phyloP scores from a whole-genome alignment of 2,797 vertebrate species.

The Carcharodon carcharias region DNA sequence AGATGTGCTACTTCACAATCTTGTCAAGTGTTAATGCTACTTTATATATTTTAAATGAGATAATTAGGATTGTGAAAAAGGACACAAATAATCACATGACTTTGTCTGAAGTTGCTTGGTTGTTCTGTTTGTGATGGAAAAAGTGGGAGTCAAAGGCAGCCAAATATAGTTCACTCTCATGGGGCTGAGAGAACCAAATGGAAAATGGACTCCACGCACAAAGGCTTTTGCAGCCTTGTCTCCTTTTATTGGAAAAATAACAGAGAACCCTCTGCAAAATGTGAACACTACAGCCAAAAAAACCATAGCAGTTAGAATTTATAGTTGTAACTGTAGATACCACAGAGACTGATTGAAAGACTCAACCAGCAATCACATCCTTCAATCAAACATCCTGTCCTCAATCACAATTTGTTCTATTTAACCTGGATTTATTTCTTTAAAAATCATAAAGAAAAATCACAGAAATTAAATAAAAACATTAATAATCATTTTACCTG shows the following conservation, averaged over 20 bases:
- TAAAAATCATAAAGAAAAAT: not conserved
- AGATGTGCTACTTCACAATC: not conserved
- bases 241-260: slow-evolving; percentile 2
- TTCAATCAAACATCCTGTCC: not conserved
- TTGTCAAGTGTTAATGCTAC: not conserved
- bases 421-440: not conserved
- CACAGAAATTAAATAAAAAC: slow-evolving; percentile 3
- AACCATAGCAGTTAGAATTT: not conserved
- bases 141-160: not conserved
- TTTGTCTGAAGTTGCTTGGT: not conserved
- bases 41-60: not conserved
- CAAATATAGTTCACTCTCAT: not conserved
- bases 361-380: not conserved
- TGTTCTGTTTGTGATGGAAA: not conserved
- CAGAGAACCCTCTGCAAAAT: not conserved
- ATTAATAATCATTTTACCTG: not conserved
- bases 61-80: not conserved
- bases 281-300: not conserved
- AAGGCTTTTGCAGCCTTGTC: too few relatives aligned
- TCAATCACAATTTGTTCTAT: not conserved
- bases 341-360: slow-evolving; percentile 16
- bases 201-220: not conserved
- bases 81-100: not conserved
- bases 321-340: not conserved
- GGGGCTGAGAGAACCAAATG: not conserved